Evolutionary conservation across 2,888 invertebrate species (phyloP).

Genomic region (Trissoscelio sp.): DNA sequence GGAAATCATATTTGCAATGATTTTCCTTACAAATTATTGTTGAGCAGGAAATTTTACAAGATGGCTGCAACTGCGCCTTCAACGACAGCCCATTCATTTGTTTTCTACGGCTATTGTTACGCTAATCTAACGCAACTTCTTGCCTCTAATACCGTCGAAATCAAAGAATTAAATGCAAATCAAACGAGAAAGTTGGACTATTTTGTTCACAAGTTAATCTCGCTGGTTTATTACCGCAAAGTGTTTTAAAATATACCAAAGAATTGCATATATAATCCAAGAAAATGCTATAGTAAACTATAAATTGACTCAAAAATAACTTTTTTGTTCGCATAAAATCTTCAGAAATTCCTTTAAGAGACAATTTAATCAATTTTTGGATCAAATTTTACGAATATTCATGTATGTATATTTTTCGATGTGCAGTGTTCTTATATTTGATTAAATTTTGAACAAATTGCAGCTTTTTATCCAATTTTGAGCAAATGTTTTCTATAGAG

Average conservation of each 20-base stretch:
- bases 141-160: conserved; percentile 6
- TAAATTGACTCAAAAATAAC: no score
- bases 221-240: neutral
- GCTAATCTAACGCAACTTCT: conserved; percentile 21
- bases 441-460: no score
- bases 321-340: no score
- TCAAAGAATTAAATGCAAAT: conserved; percentile 33
- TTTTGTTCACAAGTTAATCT: neutral
- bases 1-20: conserved; percentile 60
- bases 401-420: no score
- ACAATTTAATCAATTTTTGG: no score
- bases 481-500: no score
- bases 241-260: neutral
- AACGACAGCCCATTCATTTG: conserved; percentile 38
- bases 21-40: conserved; percentile 59
- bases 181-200: conserved; percentile 11
- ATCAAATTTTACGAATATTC: no score
- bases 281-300: neutral
- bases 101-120: conserved; percentile 55
- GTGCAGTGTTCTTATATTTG: no score
- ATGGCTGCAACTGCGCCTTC: conserved; percentile 37
- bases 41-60: conserved; percentile 36
- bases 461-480: no score
- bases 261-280: neutral
- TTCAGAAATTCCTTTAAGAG: no score